A percentile compares a stretch with the other conserved stretches of the same genome.
Evolutionary conservation across 2,797 vertebrate species (phyloP).

Genomic region (Tolypeutes matacus): DNA sequence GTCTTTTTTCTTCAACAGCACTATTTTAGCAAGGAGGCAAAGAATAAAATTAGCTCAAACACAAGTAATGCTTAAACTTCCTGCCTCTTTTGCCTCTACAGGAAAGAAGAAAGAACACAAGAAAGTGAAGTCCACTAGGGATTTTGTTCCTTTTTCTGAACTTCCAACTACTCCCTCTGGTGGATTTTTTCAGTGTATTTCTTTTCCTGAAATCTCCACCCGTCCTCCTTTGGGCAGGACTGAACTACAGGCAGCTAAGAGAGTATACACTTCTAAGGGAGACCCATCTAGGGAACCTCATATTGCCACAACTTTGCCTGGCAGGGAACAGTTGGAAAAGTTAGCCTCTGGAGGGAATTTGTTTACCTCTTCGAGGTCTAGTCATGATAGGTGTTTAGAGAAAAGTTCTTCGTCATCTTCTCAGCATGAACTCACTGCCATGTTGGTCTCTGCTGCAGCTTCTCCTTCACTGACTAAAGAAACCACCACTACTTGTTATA

Average conservation of each 20-base stretch:
- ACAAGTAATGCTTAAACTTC: constrained; percentile 84
- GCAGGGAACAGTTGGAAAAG: constrained; percentile 67
- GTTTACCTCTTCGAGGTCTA: constrained; percentile 70
- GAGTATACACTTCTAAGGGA: constrained; percentile 76
- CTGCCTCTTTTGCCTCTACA: constrained; percentile 87
- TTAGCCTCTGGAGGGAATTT: constrained; percentile 67
- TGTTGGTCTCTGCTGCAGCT: constrained; percentile 78
- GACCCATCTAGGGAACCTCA: constrained; percentile 77
- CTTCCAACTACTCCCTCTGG: constrained; percentile 84
- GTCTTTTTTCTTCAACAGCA: constrained; percentile 76
- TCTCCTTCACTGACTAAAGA: constrained; percentile 81
- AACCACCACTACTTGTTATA: constrained; percentile 76
- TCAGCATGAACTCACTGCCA: constrained; percentile 77
- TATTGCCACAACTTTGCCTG: constrained; percentile 70
- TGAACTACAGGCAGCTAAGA: constrained; percentile 84
- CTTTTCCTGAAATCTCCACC: constrained; percentile 84
- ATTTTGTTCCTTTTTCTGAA: constrained; percentile 85
- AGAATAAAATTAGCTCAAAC: constrained; percentile 74
- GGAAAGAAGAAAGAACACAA: constrained; percentile 87
- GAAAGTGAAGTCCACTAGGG: constrained; percentile 86
- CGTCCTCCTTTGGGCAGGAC: constrained; percentile 84
- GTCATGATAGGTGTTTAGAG: constrained; percentile 75
- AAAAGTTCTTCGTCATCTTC: constrained; percentile 74
- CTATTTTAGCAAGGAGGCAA: constrained; percentile 85
- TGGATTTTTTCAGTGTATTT: constrained; percentile 86